Base-by-base conservation (phyloP, 1,140 invertebrate genomes). In the Ostrea denselamellosa region DNA sequence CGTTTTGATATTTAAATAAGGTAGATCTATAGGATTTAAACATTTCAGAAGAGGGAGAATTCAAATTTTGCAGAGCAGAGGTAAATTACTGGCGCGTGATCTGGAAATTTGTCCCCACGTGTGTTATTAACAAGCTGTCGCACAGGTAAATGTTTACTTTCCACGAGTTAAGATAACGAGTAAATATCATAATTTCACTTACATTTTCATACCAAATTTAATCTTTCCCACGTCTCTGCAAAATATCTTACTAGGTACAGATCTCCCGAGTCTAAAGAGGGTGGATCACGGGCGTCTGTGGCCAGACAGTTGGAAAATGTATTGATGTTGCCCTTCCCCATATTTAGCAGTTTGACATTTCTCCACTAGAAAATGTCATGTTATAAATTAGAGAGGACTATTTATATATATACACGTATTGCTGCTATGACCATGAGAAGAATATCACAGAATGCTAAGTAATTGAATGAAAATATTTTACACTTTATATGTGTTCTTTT, bases 71-170 rank as follows among this genome's bases (percentile, higher is more conserved):
- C 19, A 19, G 56, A 7, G 7, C 14, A 62, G 0, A 7, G 19
- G n/a, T 10, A 77, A 28, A 77, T 68, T 22, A 34, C n/a, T 28
- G 9, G 25, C 68, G 14, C 17, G 56, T 44, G 34, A 44, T 44
- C 34, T 44, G 34, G 34, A 17, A n/a, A 12, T 4, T 77, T 25
- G 5, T 25, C 25, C 22, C 25, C 68, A 77, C 68, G 68, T 77
- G 68, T 10, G 2, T 77, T 34, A 8, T 4, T 25, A 62, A 62
- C n/a, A 19, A 19, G 10, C 17, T 62, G 9, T 77, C 12, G 12
- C 68, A 77, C 68, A 77, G 68, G 68, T 77, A 77, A 62, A 17
- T 77, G 68, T 77, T 77, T 77, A 77, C 68, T 77, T 77, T 34
- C 14, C 28, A 12, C 2, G 68, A 77, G 68, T 14, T 10, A 34